Percentiles rank a stretch among this genome's conserved stretches.
These are phyloP conservation scores for Callimico goeldii DNA, from an alignment of 2,797 vertebrate species.

Conservation along the genomic window DNA sequence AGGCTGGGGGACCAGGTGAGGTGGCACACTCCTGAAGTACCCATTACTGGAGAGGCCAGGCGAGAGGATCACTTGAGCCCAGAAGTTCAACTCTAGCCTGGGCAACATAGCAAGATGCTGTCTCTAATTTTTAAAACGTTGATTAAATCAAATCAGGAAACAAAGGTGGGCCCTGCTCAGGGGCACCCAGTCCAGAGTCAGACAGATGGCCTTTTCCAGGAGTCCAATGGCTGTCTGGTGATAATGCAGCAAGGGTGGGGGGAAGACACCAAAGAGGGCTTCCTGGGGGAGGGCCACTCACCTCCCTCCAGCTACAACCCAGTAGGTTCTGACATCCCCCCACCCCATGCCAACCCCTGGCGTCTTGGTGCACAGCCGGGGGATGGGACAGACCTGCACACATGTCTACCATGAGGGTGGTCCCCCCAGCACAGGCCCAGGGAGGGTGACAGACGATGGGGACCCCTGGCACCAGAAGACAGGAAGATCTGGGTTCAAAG, in stretches of 20 bases:
- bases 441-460: background rate
- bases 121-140: background rate
- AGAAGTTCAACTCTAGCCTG: background rate
- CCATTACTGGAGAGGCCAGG: too few relatives aligned
- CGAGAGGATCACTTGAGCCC: background rate
- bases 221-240: too few relatives aligned
- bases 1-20: background rate
- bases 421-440: background rate
- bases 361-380: background rate
- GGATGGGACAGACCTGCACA: fast-evolving
- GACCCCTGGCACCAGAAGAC: background rate
- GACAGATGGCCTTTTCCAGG: background rate
- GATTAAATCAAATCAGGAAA: background rate
- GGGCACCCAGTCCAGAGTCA: background rate
- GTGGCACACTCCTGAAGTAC: background rate
- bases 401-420: fast-evolving
- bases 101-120: background rate
- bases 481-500: background rate
- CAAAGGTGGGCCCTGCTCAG: background rate
- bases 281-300: background rate
- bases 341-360: background rate
- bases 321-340: fast-evolving
- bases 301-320: background rate
- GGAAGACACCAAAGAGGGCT: background rate
- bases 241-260: background rate